Evolutionary conservation across 2,888 invertebrate genomes (phyloP).

Genomic region (Sepioteuthis lessoniana): DNA sequence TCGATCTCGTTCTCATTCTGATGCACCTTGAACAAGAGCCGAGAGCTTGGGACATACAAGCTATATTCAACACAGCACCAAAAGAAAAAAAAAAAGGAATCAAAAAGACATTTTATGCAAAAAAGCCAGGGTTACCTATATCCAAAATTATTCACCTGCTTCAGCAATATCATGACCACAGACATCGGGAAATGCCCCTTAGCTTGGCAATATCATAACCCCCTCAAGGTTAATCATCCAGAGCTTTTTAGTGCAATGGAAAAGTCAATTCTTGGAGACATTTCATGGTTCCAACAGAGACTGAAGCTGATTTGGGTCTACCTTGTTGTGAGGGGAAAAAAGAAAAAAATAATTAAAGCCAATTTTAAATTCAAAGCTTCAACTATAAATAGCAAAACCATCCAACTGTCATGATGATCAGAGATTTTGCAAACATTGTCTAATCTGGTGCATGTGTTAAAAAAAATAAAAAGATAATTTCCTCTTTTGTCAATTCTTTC

Average conservation of each 20-base stretch:
- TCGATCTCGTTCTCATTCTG: background rate
- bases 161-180: background rate
- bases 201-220: background rate
- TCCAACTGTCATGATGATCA: background rate
- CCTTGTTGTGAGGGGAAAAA: background rate
- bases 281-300: background rate
- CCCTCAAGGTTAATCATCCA: background rate
- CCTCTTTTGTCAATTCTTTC: background rate
- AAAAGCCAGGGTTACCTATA: background rate
- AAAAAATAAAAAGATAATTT: background rate
- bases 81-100: background rate
- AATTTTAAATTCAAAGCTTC: too few relatives aligned
- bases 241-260: background rate
- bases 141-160: background rate
- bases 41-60: constrained; percentile 33
- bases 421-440: background rate
- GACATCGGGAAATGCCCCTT: background rate
- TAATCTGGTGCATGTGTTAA: background rate
- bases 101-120: background rate
- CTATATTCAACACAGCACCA: background rate
- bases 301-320: background rate
- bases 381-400: too few relatives aligned
- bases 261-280: too few relatives aligned
- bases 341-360: background rate
- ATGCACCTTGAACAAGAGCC: constrained; percentile 13